Evolutionary conservation across 2,113 vertebrate genomes (phyloP), one percentile per base, ranked within the genome.

Genomic region (Micronycteris hirsuta): DNA sequence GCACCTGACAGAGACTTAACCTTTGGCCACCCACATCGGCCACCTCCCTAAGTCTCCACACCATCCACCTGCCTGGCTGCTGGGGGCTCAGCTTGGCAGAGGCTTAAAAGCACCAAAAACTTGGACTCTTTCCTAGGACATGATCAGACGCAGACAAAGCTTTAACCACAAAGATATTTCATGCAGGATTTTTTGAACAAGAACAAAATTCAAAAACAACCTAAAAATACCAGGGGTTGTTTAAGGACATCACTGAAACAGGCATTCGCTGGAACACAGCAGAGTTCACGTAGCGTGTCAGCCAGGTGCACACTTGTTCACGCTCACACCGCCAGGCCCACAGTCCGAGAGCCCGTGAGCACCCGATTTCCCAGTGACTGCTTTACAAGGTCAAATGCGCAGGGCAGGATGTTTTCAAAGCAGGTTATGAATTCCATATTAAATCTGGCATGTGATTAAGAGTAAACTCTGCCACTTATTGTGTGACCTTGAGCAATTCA

Each of bases 211-310:
- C 8, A 61, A 74, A 82, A 77, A 54, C 36, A 36, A 84, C 6
- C 22, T 68, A n/a, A 76, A 80, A 5, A 80, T n/a, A 38, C 5
- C 45, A 26, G 19, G 26, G 26, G 6, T 33, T 76, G 49, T 38
- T 52, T 36, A 22, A 63, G 54, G 7, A 4, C 2, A 14, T 41
- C 33, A 31, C 2, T 1, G 45, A 4, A 6, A 0, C 38, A 74
- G 38, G 80, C 33, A 31, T 43, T 78, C 63, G 31, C 0, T n/a
- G 13, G 65, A 71, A 6, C 31, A 17, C 1, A 36, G 56, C 22
- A 36, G 81, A 74, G 38, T 26, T 65, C n/a, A 5, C 20, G 0
- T 0, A 11, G 31, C 3, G 3, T 36, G 15, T 61, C 19, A 54
- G 15, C 81, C 47, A 17, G 0, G 26, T 2, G 31, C n/a, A 26